Evolutionary conservation across 1,140 invertebrate species (phyloP), one percentile per base, ranked within the genome.

Genomic region (Theocolax elegans): DNA sequence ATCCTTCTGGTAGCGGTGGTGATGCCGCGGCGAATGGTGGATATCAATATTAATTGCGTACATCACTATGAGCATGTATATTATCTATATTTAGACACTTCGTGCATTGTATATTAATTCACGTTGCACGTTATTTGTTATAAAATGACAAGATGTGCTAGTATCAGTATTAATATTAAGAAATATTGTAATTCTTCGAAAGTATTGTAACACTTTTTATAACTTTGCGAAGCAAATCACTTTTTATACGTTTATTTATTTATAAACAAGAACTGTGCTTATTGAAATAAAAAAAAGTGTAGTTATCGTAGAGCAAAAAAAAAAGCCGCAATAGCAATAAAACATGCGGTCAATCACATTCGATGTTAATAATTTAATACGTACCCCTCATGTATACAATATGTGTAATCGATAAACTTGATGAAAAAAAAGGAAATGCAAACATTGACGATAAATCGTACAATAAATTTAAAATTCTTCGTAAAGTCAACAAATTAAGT

Each of bases 11-110:
- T 64, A 83, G 77, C 72, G 84, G 83, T 51, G 83, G 83, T 21
- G 82, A 85, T 53, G 81, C 81, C 8, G 80, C 77, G 25, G 79
- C 80, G 38, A 85, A 85, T 73, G 82, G 81, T 69, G 83, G 82
- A 78, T 85, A 86, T 76, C 83, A 85, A 75, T 86, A 86, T 72
- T 84, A 77, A 85, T 74, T 65, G 65, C 71, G 49, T 68, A 72
- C 71, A 58, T 53, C 65, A 72, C 64, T 42, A 53, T 72, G 54
- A 72, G 66, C 54, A 51, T 67, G 60, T 64, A n/a, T n/a, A 64
- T 59, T 49, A 65, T 60, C 31, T 31, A 63, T 19, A 42, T 31
- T 19, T 31, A 59, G 31, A 65, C 35, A 49, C 21, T 17, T 49
- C 19, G 17, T 66, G 44, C 59, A 66, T 65, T 60, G 21, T 71